A percentile compares a stretch with the other conserved stretches of the same genome.
Conservation (phyloP, 2,888 invertebrate species). For the Syrphus vitripennis region DNA sequence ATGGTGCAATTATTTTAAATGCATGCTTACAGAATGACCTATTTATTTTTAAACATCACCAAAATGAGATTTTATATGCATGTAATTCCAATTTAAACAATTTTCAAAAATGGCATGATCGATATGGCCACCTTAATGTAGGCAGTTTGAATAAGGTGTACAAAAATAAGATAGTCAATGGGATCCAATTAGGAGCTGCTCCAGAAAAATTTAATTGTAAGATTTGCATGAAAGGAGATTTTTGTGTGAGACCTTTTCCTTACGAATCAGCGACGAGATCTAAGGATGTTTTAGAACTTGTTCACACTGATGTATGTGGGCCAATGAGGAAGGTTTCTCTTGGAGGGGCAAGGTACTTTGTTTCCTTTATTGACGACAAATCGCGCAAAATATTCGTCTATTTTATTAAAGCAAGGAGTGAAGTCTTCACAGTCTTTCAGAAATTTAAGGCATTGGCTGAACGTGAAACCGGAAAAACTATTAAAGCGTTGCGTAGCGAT, state of each 20-base stretch:
- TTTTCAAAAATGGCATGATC: neutral
- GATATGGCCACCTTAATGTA: neutral
- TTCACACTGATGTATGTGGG: constrained; percentile 9
- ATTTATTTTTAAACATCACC: neutral
- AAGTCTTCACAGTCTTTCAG: constrained; percentile 47
- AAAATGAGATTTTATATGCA: neutral
- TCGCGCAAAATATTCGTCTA: constrained; percentile 46
- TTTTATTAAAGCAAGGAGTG: constrained; percentile 58
- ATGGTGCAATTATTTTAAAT: constrained; percentile 1
- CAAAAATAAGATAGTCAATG: neutral
- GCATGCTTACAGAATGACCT: constrained; percentile 28
- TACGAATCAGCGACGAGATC: neutral
- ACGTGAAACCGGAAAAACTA: constrained; percentile 25
- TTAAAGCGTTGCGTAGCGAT: neutral
- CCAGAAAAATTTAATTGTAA: neutral
- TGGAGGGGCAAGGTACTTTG: constrained; percentile 63
- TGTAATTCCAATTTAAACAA: constrained; percentile 6
- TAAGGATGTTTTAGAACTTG: neutral
- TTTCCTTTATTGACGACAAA: constrained; percentile 61
- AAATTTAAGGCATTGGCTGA: constrained; percentile 59
- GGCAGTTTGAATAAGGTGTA: neutral
- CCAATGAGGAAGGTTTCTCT: constrained; percentile 54
- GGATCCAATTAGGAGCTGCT: neutral
- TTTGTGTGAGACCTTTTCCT: constrained; percentile 42
- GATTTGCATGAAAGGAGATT: constrained; percentile 50